These are phyloP conservation scores for Esox lucius DNA, from an alignment of 2,797 vertebrate species.

Conservation along the genomic window DNA sequence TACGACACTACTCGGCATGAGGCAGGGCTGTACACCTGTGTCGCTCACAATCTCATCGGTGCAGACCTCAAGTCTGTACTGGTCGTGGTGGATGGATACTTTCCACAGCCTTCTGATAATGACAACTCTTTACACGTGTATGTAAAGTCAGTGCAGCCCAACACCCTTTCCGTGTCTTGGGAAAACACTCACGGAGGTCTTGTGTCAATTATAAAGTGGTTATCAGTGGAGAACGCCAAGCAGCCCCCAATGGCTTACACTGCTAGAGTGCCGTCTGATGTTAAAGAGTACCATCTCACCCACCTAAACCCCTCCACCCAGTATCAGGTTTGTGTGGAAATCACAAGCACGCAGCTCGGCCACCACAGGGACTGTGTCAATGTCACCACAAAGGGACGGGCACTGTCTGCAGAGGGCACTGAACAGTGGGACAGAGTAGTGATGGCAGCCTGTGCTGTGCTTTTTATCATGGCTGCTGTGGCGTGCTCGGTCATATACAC, in stretches of 20 bases:
- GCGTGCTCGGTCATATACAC: constrained; percentile 72
- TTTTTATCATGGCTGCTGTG: constrained; percentile 73
- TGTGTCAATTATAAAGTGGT: constrained; percentile 83
- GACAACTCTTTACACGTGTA: constrained; percentile 76
- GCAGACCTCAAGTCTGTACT: constrained; percentile 83
- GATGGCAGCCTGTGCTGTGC: constrained; percentile 68
- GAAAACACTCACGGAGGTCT: constrained; percentile 76
- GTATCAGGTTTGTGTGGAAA: constrained; percentile 83
- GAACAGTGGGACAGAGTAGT: constrained; percentile 63
- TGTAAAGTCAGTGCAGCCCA: constrained; percentile 76
- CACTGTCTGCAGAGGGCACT: constrained; percentile 46
- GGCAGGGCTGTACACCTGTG: constrained; percentile 85
- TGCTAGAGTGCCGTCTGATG: constrained; percentile 79
- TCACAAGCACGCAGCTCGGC: constrained; percentile 76
- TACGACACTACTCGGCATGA: constrained; percentile 74
- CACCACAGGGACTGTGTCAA: constrained; percentile 79
- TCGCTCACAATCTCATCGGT: constrained; percentile 86
- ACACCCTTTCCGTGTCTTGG: constrained; percentile 84
- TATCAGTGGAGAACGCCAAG: constrained; percentile 71
- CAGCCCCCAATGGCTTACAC: constrained; percentile 71
- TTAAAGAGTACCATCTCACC: constrained; percentile 83
- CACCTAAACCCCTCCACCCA: constrained; percentile 81
- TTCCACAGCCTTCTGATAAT: constrained; percentile 71
- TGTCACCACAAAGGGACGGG: constrained; percentile 80
- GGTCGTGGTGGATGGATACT: constrained; percentile 80